phyloP scores from a whole-genome alignment of 2,113 vertebrate genomes.

The Lanius collurio region DNA sequence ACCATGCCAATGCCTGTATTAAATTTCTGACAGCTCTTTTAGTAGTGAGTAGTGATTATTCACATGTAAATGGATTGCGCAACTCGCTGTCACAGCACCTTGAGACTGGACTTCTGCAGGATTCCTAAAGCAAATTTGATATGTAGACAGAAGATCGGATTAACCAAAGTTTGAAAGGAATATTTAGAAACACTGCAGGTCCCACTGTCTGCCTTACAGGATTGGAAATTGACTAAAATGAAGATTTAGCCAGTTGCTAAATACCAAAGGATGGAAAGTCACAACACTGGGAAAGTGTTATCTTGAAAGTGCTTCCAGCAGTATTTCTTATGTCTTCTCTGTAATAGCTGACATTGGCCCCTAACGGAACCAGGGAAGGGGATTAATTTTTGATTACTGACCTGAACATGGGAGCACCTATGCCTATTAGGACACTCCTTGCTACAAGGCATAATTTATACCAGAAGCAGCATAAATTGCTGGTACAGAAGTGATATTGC shows the following conservation, averaged over 20 bases:
- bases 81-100: not conserved
- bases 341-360: not conserved
- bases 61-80: not conserved
- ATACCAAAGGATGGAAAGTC: not conserved
- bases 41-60: not conserved
- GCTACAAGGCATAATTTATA: constrained; percentile 1
- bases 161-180: not conserved
- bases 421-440: constrained; percentile 1
- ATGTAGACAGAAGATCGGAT: not conserved
- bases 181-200: not conserved
- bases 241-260: not conserved
- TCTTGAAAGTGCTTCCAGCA: not conserved
- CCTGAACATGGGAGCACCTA: not conserved
- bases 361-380: not conserved
- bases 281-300: not conserved
- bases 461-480: not conserved
- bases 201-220: not conserved
- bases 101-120: not conserved
- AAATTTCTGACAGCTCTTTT: not conserved
- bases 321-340: not conserved
- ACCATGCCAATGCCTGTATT: not conserved
- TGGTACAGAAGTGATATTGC: not conserved
- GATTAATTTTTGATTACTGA: constrained; percentile 32
- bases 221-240: not conserved
- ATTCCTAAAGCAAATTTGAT: not conserved